These are phyloP conservation scores for Apistogramma diplotaenia DNA, from an alignment of 2,113 vertebrate genomes.

Conservation along the genomic window DNA sequence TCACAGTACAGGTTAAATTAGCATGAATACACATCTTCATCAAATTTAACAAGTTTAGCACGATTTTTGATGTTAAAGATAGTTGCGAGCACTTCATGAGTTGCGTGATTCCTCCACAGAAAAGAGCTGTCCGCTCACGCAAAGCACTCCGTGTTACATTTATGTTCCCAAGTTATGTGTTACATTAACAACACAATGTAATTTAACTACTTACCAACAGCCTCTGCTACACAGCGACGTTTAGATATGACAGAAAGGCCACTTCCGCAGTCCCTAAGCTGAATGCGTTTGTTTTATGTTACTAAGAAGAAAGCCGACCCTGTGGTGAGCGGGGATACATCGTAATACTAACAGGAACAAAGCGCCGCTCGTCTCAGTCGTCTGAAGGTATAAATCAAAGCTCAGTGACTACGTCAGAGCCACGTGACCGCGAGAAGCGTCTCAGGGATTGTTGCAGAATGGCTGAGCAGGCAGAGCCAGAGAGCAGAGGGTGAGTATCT, in stretches of 20 bases:
- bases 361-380: background rate
- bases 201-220: constrained; percentile 24
- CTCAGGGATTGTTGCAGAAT: constrained; percentile 31
- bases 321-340: background rate
- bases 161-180: no score
- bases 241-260: background rate
- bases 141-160: background rate
- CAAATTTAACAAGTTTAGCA: background rate
- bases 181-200: background rate
- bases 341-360: background rate
- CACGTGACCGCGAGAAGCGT: constrained; percentile 8
- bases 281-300: background rate
- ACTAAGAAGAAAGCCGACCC: background rate
- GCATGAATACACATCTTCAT: background rate
- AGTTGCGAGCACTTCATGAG: background rate
- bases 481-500: constrained; percentile 50
- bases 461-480: constrained; percentile 51
- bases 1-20: background rate
- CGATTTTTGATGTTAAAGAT: background rate
- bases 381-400: background rate
- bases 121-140: background rate
- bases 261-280: constrained; percentile 30
- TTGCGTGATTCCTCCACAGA: background rate
- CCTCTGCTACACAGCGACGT: background rate
- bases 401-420: background rate